Evolutionary conservation across 35 echinoderm and acorn worm genomes (phyloP).

Genomic region (Patiria miniata): DNA sequence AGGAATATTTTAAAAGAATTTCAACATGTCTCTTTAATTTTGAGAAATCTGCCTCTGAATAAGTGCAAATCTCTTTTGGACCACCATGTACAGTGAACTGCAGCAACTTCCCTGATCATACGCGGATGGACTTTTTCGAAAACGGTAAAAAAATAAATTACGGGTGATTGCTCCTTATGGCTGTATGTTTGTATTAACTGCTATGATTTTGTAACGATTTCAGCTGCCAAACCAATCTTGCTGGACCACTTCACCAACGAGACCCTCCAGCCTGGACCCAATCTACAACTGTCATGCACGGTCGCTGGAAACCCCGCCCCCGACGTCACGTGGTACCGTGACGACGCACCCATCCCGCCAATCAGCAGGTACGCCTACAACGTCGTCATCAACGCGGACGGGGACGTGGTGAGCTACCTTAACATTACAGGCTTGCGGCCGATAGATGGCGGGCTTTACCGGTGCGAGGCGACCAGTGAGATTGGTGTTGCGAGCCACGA

Average conservation of each 20-base stretch:
- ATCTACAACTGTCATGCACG: constrained; percentile 74
- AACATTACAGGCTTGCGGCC: constrained; percentile 88
- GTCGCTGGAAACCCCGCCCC: constrained; percentile 93
- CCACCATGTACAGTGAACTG: too few species aligned
- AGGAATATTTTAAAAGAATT: too few species aligned
- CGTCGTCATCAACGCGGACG: constrained; percentile 83
- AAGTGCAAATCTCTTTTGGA: too few species aligned
- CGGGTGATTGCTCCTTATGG: background rate
- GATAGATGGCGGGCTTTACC: constrained; percentile 86
- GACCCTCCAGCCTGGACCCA: constrained; percentile 84
- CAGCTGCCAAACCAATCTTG: constrained; percentile 87
- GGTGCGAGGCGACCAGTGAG: constrained; percentile 83
- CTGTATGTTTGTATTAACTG: background rate
- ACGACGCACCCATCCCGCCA: constrained; percentile 62
- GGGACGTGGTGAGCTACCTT: constrained; percentile 89
- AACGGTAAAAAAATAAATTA: too few species aligned
- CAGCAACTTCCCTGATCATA: too few species aligned
- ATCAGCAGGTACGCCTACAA: constrained; percentile 52
- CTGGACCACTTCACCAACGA: constrained; percentile 81
- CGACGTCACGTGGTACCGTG: constrained; percentile 75
- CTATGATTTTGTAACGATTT: background rate
- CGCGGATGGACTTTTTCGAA: too few species aligned
- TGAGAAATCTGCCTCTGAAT: too few species aligned
- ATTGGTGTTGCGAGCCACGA: constrained; percentile 62
- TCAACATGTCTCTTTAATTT: too few species aligned